Evolutionary conservation across 2,797 vertebrate species (phyloP).

Genomic region (Buceros bicornis): DNA sequence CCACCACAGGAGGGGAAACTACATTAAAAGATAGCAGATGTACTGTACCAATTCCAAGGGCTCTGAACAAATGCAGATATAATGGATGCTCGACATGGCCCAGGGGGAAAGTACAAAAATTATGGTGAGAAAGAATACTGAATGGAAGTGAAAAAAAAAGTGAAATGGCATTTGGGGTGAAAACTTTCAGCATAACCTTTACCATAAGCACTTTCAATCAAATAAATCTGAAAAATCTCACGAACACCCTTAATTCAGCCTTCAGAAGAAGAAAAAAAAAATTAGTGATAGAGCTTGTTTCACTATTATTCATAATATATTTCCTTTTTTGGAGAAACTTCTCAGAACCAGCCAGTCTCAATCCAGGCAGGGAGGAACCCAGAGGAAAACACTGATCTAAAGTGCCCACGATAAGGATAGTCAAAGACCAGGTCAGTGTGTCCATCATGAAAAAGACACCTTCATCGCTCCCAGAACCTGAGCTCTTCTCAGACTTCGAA

Average conservation of each 20-base stretch:
- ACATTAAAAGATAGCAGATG: neutral
- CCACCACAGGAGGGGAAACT: neutral
- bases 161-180: neutral
- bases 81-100: neutral
- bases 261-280: neutral
- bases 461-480: neutral
- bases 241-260: neutral
- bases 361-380: neutral
- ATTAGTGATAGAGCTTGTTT: neutral
- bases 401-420: neutral
- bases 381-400: neutral
- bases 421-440: neutral
- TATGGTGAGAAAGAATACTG: neutral
- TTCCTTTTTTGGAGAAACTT: neutral
- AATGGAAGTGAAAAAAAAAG: neutral
- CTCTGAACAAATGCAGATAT: slow-evolving; percentile 12
- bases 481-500: neutral
- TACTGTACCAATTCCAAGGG: neutral
- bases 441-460: neutral
- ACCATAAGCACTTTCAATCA: neutral
- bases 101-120: neutral
- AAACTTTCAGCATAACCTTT: neutral
- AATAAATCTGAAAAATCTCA: neutral
- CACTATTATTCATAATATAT: neutral
- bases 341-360: neutral